These are phyloP conservation scores for Spea bombifrons DNA, from an alignment of 2,113 vertebrate species.

Conservation along the genomic window DNA sequence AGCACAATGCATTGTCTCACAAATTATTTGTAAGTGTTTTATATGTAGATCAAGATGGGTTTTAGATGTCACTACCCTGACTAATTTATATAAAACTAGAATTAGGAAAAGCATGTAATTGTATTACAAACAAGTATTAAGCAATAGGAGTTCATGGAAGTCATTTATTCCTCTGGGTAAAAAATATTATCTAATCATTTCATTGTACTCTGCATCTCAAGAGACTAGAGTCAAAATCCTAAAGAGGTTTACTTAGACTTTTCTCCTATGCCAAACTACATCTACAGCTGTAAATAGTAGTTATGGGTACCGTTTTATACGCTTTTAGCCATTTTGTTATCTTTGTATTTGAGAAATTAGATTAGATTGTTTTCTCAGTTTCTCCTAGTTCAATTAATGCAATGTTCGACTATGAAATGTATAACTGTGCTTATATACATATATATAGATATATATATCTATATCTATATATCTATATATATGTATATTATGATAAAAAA, in stretches of 20 bases:
- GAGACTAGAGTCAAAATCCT: background rate
- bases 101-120: constrained; percentile 6
- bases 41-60: background rate
- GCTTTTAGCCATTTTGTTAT: constrained; percentile 21
- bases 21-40: constrained; percentile 21
- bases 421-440: constrained; percentile 7
- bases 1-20: constrained; percentile 48
- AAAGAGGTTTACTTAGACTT: constrained; percentile 5
- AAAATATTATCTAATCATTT: background rate
- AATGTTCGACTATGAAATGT: constrained; percentile 4
- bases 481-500: too few species aligned
- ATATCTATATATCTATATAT: too few species aligned
- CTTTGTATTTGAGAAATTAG: constrained; percentile 12
- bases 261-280: constrained; percentile 23
- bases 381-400: constrained; percentile 4
- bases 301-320: constrained; percentile 7
- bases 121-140: constrained; percentile 11
- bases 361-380: background rate
- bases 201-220: background rate
- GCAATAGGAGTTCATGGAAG: constrained; percentile 5
- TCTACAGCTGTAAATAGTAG: constrained; percentile 11
- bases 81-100: constrained; percentile 1
- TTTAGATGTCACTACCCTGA: background rate
- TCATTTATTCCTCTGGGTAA: background rate
- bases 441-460: background rate